A percentile compares a stretch with the other conserved stretches of the same genome.
These are phyloP conservation scores for Ophioderma brevispina DNA, from an alignment of 35 echinoderm and acorn worm species.

Conservation along the genomic window DNA sequence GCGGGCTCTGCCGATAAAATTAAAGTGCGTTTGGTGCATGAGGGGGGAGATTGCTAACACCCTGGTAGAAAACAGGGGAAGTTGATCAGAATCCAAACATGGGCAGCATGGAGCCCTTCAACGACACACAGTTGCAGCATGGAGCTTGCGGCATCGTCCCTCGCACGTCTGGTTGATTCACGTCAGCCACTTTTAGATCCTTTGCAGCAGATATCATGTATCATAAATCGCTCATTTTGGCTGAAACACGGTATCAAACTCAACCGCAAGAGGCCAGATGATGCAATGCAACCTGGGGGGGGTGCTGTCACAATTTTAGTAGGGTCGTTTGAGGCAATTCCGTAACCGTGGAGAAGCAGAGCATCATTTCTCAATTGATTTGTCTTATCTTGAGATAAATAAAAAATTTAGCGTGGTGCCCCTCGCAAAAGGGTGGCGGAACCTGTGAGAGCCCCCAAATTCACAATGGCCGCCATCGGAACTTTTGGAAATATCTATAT, in stretches of 20 bases:
- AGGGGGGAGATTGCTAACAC: background rate
- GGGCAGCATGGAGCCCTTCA: slow-evolving; percentile 2
- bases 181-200: background rate
- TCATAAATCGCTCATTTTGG: slow-evolving; percentile 17
- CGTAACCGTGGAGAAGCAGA: too few species aligned
- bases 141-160: background rate
- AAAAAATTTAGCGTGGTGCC: too few species aligned
- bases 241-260: background rate
- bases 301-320: too few species aligned
- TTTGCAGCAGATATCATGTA: slow-evolving; percentile 49
- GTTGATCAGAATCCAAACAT: slow-evolving; percentile 19
- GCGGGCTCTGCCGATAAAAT: slow-evolving; percentile 19
- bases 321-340: too few species aligned
- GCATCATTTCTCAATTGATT: too few species aligned
- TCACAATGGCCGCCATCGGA: too few species aligned
- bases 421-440: too few species aligned
- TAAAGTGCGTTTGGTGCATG: slow-evolving; percentile 30
- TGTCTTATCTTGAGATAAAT: too few species aligned
- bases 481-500: too few species aligned
- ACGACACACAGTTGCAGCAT: slow-evolving; percentile 4
- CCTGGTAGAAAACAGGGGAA: slow-evolving; percentile 1
- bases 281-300: too few species aligned
- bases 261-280: background rate
- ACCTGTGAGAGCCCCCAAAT: too few species aligned
- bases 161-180: background rate